Evolutionary conservation across 2,797 vertebrate genomes (phyloP), one percentile per base, ranked within the genome.

Genomic region (Xenentodon cancila): DNA sequence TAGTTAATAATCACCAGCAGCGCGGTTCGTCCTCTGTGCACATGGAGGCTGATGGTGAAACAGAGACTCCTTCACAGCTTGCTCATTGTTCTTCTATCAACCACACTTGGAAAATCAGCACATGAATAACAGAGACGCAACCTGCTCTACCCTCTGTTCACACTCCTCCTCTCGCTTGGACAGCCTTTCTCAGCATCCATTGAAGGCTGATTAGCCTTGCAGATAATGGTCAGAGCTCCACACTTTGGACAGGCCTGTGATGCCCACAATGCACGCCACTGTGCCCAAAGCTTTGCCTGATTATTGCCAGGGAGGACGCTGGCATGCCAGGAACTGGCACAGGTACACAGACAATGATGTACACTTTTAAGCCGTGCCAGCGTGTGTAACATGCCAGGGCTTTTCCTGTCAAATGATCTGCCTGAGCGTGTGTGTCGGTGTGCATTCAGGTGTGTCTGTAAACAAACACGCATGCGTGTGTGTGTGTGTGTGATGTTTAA

Each of bases 181-280:
- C 61, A 0, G 20, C 40, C 9, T 48, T 45, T 32, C 69, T 60
- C 69, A 5, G 73, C 68, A 5, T 25, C 80, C 72, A 73, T 84
- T 85, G 85, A 84, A 73, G 79, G 69, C 64, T 87, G 87, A 89
- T 85, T 84, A 86, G 68, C 58, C 59, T 79, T 72, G 54, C 72
- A 67, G 80, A 79, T 82, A 72, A 79, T 63, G 53, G 16, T 17
- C 73, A 50, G 73, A 53, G 71, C 64, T 13, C 17, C 78, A 64
- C 71, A 64, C 64, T 72, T 76, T 16, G 68, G 79, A 79, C 71
- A 13, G 47, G 77, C 74, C 62, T 54, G 54, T 30, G 52, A 1
- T 69, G 73, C 68, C 77, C 84, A 88, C 79, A 75, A 70, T 77
- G 27, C 70, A 64, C 46, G 8, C 56, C 1, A 34, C 61, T 45